Conservation (phyloP, 2,888 invertebrate genomes). For the Diarsia rubi region DNA sequence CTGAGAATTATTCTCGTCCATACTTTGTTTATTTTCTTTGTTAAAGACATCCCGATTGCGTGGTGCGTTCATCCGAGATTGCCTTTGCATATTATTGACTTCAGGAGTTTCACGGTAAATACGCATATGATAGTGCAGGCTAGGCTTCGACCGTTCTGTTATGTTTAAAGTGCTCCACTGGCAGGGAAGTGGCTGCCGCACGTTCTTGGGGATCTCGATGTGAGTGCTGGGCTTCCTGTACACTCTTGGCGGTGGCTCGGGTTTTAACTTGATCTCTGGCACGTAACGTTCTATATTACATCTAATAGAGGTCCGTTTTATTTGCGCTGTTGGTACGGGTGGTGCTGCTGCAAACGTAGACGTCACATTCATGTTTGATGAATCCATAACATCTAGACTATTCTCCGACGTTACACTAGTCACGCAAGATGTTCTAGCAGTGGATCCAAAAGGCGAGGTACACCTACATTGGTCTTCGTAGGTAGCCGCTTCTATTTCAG, state of each 20-base stretch:
- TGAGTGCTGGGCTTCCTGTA: conserved; percentile 88
- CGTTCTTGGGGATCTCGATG: conserved; percentile 87
- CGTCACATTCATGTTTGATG: conserved; percentile 88
- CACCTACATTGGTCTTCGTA: conserved; percentile 94
- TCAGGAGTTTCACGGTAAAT: conserved; percentile 85
- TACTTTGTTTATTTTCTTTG: conserved; percentile 74
- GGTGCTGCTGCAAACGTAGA: conserved; percentile 87
- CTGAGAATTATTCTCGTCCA: conserved; percentile 69
- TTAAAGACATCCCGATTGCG: conserved; percentile 82
- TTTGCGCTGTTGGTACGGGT: conserved; percentile 86
- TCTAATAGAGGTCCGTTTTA: conserved; percentile 88
- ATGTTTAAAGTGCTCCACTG: conserved; percentile 90
- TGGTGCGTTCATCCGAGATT: conserved; percentile 78
- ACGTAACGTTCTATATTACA: conserved; percentile 85
- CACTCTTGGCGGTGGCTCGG: conserved; percentile 86
- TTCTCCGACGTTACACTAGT: conserved; percentile 91
- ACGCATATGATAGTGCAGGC: conserved; percentile 89
- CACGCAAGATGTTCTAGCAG: conserved; percentile 92
- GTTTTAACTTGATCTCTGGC: conserved; percentile 86
- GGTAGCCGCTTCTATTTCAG: conserved; percentile 91
- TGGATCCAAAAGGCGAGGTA: conserved; percentile 94
- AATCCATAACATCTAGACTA: conserved; percentile 89
- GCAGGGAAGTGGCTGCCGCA: conserved; percentile 82
- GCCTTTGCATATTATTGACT: conserved; percentile 71
- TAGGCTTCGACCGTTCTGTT: conserved; percentile 87